Evolutionary conservation across 2,113 vertebrate genomes (phyloP).

Genomic region (Strix aluco): DNA sequence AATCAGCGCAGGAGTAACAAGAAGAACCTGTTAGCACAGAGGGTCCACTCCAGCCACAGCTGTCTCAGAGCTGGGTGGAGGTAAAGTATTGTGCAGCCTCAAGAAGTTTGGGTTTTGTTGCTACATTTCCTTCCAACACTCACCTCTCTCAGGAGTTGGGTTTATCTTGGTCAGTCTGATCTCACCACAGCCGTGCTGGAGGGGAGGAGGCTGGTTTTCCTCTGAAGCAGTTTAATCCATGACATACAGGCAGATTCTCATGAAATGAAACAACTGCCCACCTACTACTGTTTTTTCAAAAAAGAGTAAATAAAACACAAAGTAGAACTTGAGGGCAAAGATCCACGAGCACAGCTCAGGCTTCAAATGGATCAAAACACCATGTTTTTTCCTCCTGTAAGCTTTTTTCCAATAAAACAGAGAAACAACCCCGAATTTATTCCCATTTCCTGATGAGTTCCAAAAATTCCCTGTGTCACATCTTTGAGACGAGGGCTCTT

Average conservation of each 20-base stretch:
- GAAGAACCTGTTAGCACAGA: background rate
- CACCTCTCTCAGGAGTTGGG: rapidly evolving
- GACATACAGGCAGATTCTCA: background rate
- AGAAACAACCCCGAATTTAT: background rate
- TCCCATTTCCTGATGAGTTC: background rate
- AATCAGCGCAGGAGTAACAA: background rate
- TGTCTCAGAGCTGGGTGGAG: background rate
- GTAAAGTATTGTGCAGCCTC: background rate
- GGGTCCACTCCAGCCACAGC: rapidly evolving
- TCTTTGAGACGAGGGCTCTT: background rate
- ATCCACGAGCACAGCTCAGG: rapidly evolving
- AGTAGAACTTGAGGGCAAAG: background rate
- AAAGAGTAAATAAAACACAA: background rate
- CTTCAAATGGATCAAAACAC: rapidly evolving
- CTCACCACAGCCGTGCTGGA: rapidly evolving
- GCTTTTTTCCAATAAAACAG: background rate
- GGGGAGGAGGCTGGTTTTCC: background rate
- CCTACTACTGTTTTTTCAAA: too few species aligned
- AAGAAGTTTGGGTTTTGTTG: background rate
- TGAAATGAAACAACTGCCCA: background rate
- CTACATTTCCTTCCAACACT: background rate
- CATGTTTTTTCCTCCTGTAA: background rate
- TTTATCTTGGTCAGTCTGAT: too few species aligned
- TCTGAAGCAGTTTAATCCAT: background rate
- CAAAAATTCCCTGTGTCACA: background rate